Conservation (phyloP, 1,140 invertebrate genomes). For the Cydia pomonella region DNA sequence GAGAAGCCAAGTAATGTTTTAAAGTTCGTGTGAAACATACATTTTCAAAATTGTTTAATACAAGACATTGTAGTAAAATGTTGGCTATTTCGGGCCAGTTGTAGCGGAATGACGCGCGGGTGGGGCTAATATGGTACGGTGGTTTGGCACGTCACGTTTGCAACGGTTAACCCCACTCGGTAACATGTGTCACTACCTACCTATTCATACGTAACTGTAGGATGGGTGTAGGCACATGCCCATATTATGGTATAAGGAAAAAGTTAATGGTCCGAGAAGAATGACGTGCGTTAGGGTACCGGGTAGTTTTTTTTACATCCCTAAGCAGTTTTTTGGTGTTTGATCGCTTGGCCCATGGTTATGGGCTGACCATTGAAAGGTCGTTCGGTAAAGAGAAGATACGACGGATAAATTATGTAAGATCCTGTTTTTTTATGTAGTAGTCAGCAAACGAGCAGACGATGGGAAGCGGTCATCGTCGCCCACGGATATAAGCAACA, state of each 20-base stretch:
- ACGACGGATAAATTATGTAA: no score
- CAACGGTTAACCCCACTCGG: conserved; percentile 2
- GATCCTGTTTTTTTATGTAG: no score
- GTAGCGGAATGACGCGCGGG: conserved; percentile 9
- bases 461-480: no score
- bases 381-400: no score
- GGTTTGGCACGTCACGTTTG: conserved; percentile 18
- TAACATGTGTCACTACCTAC: conserved; percentile 13
- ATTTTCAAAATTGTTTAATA: not conserved
- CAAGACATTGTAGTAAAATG: not conserved
- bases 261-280: not conserved
- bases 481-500: no score
- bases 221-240: not conserved
- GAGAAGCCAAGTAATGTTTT: no score
- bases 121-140: conserved; percentile 7
- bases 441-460: no score
- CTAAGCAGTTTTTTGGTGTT: not conserved
- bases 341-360: no score
- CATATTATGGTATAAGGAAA: not conserved
- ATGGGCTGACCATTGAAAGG: no score
- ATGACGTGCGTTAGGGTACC: not conserved
- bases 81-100: not conserved
- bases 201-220: not conserved
- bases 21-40: no score
- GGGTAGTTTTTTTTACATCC: not conserved